Evolutionary conservation across 2,888 invertebrate genomes (phyloP), one percentile per base, ranked within the genome.

Genomic region (Sarcophaga subvicina): DNA sequence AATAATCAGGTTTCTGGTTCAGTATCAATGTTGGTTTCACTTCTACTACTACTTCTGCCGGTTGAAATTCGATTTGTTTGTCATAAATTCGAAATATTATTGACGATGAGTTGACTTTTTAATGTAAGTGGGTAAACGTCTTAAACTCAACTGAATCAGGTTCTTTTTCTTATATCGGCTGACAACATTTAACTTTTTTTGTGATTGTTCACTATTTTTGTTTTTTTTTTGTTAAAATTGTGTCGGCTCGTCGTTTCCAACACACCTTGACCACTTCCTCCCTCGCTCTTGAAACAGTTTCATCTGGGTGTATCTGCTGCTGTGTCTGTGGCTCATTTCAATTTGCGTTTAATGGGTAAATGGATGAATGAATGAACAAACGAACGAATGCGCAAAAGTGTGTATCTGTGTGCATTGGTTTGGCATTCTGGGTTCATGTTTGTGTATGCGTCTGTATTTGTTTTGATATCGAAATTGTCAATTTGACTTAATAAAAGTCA

Each of bases 401-500:
- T 54, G 17, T 66, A 20, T 49, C 6, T 54, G 72, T 6, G 8
- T 63, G 63, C 62, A 8, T 70, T 49, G 49, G 47, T 22, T 45
- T 49, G 20, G 22, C 45, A 22, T 47, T 49, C 49, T 69, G 62
- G 25, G 27, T 78, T 45, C 20, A 66, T 60, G 60, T n/a, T 66
- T 25, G n/a, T 64, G 64, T 60, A 6, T 67, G 63, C 12, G 12
- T 70, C 45, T 76, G 25, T n/a, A n/a, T 20, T 66, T 78, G 78
- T 71, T 73, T 79, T 20, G 69, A 14, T 76, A 71, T 66, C 76
- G 86, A 67, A 70, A 71, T 81, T 78, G 80, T 75, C 85, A 83
- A 80, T 80, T 88, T 84, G 83, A 54, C 83, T 83, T 86, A 87
- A 89, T 89, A 88, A 89, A 88, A 86, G 89, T 89, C 89, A 89